phyloP scores from a whole-genome alignment of 2,113 vertebrate genomes.

The Archilochus colubris region DNA sequence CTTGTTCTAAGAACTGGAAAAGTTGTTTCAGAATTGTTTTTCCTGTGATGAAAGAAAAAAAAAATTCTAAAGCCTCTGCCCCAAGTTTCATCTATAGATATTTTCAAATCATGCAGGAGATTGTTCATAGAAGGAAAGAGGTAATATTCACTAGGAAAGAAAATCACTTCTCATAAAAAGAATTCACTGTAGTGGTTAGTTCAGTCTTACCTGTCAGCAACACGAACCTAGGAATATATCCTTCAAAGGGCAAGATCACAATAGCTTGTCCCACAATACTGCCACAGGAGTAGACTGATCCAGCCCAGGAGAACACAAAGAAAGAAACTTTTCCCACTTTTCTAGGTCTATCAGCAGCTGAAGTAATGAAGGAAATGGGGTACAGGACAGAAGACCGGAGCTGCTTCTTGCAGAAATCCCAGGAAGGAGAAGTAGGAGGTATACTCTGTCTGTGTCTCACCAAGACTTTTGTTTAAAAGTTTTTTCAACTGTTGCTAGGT shows the following conservation, averaged over 20 bases:
- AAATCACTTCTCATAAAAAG: neutral
- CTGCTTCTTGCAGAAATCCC: slow-evolving; percentile 74
- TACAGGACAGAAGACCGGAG: slow-evolving; percentile 49
- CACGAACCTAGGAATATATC: slow-evolving; percentile 6
- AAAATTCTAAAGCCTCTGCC: neutral
- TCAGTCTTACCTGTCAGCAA: slow-evolving; percentile 76
- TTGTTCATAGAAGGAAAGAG: neutral
- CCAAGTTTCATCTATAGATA: neutral
- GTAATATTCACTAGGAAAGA: neutral
- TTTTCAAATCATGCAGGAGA: neutral
- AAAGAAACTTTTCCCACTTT: slow-evolving; percentile 67
- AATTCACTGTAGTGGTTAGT: neutral
- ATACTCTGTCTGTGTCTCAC: slow-evolving; percentile 71
- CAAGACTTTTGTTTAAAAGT: slow-evolving; percentile 78
- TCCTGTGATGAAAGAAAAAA: neutral
- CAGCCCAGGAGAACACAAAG: slow-evolving; percentile 70
- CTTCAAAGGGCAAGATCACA: slow-evolving; percentile 32
- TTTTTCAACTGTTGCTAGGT: slow-evolving; percentile 85
- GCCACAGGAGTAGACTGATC: slow-evolving; percentile 34
- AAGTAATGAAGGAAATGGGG: slow-evolving; percentile 73
- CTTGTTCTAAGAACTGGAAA: neutral
- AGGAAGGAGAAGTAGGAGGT: slow-evolving; percentile 74
- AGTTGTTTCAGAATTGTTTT: neutral
- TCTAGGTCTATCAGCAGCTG: slow-evolving; percentile 71
- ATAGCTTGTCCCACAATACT: slow-evolving; percentile 62